Conservation (phyloP, 35 echinoderm and acorn worm genomes). For the Ptychodera flava region DNA sequence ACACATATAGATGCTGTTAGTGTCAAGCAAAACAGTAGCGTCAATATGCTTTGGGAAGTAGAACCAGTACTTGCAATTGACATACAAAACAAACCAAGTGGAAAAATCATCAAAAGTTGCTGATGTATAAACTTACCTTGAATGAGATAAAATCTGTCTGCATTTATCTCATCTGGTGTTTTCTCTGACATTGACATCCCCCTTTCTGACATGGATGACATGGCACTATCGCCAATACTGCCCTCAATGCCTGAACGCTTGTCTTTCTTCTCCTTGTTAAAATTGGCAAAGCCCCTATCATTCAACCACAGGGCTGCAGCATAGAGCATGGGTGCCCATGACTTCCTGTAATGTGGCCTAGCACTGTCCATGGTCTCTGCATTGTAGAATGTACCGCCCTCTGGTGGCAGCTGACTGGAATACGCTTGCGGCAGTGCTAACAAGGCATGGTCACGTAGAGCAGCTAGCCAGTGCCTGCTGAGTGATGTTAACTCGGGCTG, state of each 20-base stretch:
- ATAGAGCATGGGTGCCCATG: conserved; percentile 85
- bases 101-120: no score
- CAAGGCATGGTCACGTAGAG: conserved; percentile 85
- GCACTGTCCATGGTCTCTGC: conserved; percentile 81
- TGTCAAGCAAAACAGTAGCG: no score
- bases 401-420: conserved; percentile 76
- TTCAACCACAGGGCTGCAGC: conserved; percentile 91
- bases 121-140: conserved; percentile 84
- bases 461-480: conserved; percentile 90
- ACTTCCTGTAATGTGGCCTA: conserved; percentile 81
- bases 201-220: conserved; percentile 26
- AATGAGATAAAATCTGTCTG: conserved; percentile 91
- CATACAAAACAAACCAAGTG: no score
- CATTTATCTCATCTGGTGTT: conserved; percentile 64
- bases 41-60: no score
- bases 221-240: not conserved
- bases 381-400: conserved; percentile 94
- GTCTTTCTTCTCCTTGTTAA: conserved; percentile 36
- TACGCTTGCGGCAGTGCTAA: conserved; percentile 79
- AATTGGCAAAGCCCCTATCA: conserved; percentile 62
- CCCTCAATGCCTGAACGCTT: no score
- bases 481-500: conserved; percentile 69
- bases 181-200: conserved; percentile 45
- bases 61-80: no score
- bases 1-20: no score